Conservation (phyloP, 2,888 invertebrate genomes). For the Acrocyrtus sp. region DNA sequence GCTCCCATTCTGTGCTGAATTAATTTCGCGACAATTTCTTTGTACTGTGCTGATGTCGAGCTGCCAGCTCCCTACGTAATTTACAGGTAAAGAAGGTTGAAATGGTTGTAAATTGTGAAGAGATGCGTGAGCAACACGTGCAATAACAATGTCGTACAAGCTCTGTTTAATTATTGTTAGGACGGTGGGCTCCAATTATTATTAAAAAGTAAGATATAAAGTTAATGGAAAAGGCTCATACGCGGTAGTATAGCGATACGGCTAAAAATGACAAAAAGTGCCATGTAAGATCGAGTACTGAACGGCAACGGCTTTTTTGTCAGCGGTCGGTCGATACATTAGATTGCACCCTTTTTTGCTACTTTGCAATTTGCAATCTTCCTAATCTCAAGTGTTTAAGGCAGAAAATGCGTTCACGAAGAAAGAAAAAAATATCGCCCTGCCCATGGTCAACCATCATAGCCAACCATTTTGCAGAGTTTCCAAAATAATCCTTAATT, state of each 20-base stretch:
- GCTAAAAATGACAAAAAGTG: too few relatives aligned
- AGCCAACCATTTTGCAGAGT: too few relatives aligned
- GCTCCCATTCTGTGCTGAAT: too few relatives aligned
- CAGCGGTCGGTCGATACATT: too few relatives aligned
- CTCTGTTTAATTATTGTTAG: constrained; percentile 1
- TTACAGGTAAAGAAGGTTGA: background rate
- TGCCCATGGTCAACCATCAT: constrained; percentile 9
- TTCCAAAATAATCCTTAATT: constrained; percentile 46
- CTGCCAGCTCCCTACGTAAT: constrained; percentile 1
- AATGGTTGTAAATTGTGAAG: background rate
- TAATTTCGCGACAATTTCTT: background rate
- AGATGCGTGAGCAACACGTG: constrained; percentile 23
- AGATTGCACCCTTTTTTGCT: too few relatives aligned
- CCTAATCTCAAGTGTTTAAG: background rate
- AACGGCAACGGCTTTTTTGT: too few relatives aligned
- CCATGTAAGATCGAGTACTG: too few relatives aligned
- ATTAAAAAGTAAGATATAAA: too few relatives aligned
- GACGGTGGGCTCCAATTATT: too few relatives aligned
- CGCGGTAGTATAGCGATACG: background rate
- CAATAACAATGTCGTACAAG: background rate
- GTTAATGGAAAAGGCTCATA: background rate
- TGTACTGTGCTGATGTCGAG: constrained; percentile 15
- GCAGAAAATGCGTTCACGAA: background rate
- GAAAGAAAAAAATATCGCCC: constrained; percentile 6
- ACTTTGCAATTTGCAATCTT: background rate